A percentile compares a stretch with the other conserved stretches of the same genome.
Conservation (phyloP, 1,140 invertebrate genomes). For the Tenebrio molitor region DNA sequence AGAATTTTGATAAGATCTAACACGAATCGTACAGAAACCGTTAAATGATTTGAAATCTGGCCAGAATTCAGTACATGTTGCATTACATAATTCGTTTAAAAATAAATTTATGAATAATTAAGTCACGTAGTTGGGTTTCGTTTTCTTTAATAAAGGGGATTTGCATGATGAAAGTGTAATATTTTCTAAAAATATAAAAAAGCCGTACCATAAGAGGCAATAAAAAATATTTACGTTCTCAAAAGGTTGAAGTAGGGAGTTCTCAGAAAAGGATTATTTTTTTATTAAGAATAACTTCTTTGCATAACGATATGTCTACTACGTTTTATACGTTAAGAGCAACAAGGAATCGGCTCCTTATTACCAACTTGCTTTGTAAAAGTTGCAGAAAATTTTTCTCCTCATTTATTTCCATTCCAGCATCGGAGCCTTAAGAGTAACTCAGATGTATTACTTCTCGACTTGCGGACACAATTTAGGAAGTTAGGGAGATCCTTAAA, state of each 20-base stretch:
- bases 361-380: background rate
- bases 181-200: conserved; percentile 25
- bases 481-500: background rate
- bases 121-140: conserved; percentile 22
- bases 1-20: conserved; percentile 7
- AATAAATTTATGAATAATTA: conserved; percentile 29
- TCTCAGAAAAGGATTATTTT: conserved; percentile 4
- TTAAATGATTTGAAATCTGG: background rate
- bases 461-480: background rate
- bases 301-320: background rate
- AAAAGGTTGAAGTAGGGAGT: background rate
- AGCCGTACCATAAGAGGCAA: background rate
- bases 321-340: background rate
- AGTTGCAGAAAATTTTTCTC: background rate
- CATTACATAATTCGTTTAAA: conserved; percentile 19
- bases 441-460: background rate
- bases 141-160: conserved; percentile 32
- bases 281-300: conserved; percentile 8
- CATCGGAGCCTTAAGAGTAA: background rate
- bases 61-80: background rate
- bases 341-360: background rate
- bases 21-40: background rate
- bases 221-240: conserved; percentile 7
- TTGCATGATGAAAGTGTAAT: conserved; percentile 27
- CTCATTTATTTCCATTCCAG: background rate